These are phyloP conservation scores for Ypsolopha scabrella DNA, from an alignment of 2,888 invertebrate genomes.

Conservation along the genomic window DNA sequence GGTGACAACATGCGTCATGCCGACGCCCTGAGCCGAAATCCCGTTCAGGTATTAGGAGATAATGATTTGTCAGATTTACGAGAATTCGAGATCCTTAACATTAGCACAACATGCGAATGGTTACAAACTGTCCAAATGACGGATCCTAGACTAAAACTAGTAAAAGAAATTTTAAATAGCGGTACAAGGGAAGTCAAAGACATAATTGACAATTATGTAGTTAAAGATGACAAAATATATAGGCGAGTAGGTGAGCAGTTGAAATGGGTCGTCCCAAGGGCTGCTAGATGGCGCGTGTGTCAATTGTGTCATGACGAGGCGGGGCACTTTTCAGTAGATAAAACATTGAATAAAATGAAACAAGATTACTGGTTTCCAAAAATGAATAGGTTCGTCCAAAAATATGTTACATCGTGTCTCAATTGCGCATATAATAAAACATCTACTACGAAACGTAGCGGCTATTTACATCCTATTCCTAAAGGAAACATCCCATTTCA, in stretches of 20 bases:
- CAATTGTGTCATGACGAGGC: constrained; percentile 9
- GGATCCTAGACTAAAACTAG: constrained; percentile 1
- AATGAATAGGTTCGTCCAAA: constrained; percentile 8
- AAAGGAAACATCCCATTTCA: constrained; percentile 6
- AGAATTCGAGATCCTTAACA: constrained; percentile 2
- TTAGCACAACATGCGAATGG: constrained; percentile 11
- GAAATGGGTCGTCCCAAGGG: constrained; percentile 18
- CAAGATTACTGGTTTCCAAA: constrained; percentile 12
- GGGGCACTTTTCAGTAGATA: constrained; percentile 11
- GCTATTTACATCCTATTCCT: constrained; percentile 9
- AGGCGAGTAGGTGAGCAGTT: constrained; percentile 9
- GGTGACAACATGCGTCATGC: constrained; percentile 21
- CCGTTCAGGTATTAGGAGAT: background rate
- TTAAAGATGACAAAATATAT: background rate
- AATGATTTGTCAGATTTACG: background rate
- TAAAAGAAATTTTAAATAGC: background rate
- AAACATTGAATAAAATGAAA: constrained; percentile 9
- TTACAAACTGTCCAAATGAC: constrained; percentile 13
- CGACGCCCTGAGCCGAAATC: constrained; percentile 19
- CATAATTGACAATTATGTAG: background rate
- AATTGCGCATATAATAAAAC: constrained; percentile 14
- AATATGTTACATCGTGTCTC: constrained; percentile 14
- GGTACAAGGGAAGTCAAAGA: background rate
- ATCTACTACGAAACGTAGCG: background rate
- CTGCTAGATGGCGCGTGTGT: constrained; percentile 14